Evolutionary conservation across 2,888 invertebrate genomes (phyloP), one percentile per base, ranked within the genome.

Genomic region (Lottia gigantea): DNA sequence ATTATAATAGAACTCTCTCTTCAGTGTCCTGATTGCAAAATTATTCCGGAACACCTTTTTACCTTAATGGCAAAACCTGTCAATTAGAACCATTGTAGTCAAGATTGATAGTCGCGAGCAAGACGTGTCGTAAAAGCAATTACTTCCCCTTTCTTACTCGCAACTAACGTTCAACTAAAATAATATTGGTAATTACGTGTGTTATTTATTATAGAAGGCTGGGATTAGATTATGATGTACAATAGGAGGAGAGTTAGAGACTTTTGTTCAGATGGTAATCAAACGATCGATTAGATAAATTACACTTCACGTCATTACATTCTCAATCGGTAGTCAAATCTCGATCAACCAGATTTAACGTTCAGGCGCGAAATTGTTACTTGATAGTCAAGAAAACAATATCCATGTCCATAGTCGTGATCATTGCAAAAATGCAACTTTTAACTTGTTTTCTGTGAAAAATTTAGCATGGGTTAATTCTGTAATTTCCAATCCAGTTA

Each of bases 51-150:
- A 55, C 55, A 23, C 55, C 55, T 55, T 55, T 55, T 55, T 55
- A 55, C 55, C 55, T 55, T 55, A 55, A 55, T 55, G 55, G 55
- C 55, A 55, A 55, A 55, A 55, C 23, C 55, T 55, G 55, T 55
- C 55, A 55, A 23, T 55, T 19, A 23, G 19, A 23, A 12, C 19
- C 55, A 55, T 55, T 55, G 55, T 55, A 19, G 19, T 55, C 23
- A 23, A 55, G 55, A 55, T 55, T 55, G 55, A 55, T 55, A 19
- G 23, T 19, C 55, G 55, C 55, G 11, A 55, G 55, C 19, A 19
- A 19, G 55, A 55, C 55, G 55, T 55, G 55, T 55, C 55, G 55
- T 55, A 19, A 55, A 55, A 40, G 23, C 55, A 55, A 55, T 55
- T 55, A 23, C 55, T 55, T 55, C 55, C 55, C 55, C 19, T 55